These are phyloP conservation scores for Haemorhous mexicanus DNA, from an alignment of 2,113 vertebrate genomes.

Conservation along the genomic window DNA sequence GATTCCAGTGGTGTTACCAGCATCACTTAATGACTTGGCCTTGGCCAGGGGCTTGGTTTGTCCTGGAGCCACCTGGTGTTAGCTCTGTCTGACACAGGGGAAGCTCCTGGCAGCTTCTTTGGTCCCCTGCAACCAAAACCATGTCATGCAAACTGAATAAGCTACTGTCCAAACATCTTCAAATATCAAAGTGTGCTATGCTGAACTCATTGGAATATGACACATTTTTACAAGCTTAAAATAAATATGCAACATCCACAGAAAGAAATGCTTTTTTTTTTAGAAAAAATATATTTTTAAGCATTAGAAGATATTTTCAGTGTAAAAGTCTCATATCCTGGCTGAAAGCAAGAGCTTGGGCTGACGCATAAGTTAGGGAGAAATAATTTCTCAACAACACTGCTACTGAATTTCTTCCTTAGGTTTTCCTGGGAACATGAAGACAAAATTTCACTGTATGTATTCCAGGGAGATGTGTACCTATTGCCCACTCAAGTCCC, in stretches of 20 bases:
- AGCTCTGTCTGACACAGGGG: not conserved
- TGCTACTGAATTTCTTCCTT: accelerated
- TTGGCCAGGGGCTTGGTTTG: not conserved
- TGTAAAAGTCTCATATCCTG: not conserved
- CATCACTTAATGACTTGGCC: not conserved
- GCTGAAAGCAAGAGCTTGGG: not conserved
- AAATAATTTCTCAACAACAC: not conserved
- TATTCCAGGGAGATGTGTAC: not conserved
- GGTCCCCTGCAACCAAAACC: not conserved
- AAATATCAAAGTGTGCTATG: not conserved
- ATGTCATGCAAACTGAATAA: not conserved
- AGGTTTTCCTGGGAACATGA: not conserved
- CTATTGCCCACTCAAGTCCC: not conserved
- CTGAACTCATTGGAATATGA: not conserved
- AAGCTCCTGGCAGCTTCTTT: not conserved
- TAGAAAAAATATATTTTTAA: not conserved
- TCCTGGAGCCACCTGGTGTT: not conserved
- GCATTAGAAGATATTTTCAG: not conserved
- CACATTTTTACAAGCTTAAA: not conserved
- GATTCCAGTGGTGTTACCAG: not conserved
- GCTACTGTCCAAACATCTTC: not conserved
- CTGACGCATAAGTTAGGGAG: not conserved
- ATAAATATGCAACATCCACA: not conserved
- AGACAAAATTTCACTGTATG: not conserved
- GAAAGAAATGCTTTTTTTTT: not conserved